phyloP scores from a whole-genome alignment of 2,888 invertebrate species.

The Hyppa rectilinea region DNA sequence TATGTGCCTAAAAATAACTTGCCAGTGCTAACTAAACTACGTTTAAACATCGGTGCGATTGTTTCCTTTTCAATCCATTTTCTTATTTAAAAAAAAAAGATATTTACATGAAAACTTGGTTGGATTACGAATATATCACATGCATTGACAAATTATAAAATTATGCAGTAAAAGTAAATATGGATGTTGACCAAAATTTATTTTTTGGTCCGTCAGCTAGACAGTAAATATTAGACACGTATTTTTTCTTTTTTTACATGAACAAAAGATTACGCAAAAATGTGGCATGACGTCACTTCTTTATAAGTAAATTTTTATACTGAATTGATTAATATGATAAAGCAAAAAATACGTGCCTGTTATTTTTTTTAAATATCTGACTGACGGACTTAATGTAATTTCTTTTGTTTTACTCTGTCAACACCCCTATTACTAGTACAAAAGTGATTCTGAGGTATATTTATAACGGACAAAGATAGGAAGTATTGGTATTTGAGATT shows the following conservation, averaged over 20 bases:
- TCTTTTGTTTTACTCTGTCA: too few relatives aligned
- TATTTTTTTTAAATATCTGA: too few relatives aligned
- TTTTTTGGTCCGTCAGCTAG: too few relatives aligned
- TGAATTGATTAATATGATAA: too few relatives aligned
- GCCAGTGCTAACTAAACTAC: conserved; percentile 57
- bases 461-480: conserved; percentile 11
- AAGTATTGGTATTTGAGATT: background rate
- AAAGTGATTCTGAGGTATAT: background rate
- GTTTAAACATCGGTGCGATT: conserved; percentile 50
- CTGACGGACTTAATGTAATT: too few relatives aligned
- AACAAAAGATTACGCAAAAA: too few relatives aligned
- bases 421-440: background rate
- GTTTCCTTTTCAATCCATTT: conserved; percentile 22
- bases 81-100: conserved; percentile 13
- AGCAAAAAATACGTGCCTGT: too few relatives aligned
- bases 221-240: too few relatives aligned
- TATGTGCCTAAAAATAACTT: conserved; percentile 43
- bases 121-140: conserved; percentile 39
- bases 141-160: conserved; percentile 31
- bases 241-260: too few relatives aligned
- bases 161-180: conserved; percentile 25
- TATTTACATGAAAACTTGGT: conserved; percentile 27
- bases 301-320: too few relatives aligned
- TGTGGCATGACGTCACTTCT: too few relatives aligned
- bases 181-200: too few relatives aligned